Evolutionary conservation across 2,888 invertebrate genomes (phyloP), one percentile per base, ranked within the genome.

Genomic region (Endomychus coccineus): DNA sequence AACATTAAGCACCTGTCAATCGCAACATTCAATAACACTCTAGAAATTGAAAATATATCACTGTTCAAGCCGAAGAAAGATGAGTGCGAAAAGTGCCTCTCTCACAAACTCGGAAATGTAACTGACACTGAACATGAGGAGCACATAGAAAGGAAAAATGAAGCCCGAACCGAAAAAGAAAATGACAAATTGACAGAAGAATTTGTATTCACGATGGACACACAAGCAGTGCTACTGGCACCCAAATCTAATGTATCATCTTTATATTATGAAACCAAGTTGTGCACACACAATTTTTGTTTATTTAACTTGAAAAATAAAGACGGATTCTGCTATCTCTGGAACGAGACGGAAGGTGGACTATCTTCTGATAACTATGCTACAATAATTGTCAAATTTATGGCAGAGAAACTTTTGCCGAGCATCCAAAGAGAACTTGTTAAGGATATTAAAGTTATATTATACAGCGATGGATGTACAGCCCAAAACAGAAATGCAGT

Each of bases 21-120:
- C 24, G 27, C 45, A 13, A 23, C 43, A 22, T 47, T 44, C 33
- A 37, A 30, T 13, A 41, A 45, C 19, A 4, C 5, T 12, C 34
- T 44, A 10, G 39, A 39, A n/a, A 30, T 17, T 19, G 22, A 24
- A 13, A 43, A 43, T 34, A 31, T 45, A 15, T 34, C 35, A 17
- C 32, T 48, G 10, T 52, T 44, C 37, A 30, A 23, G 22, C 45
- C 50, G 2, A 52, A 48, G 32, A 52, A 52, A 38, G 31, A 31
- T 19, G 21, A 21, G 14, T 15, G 46, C 30, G 42, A n/a, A n/a
- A n/a, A n/a, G 2, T 36, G 36, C 10, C 1, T 10, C 10, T 16
- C 19, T 21, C n/a, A 42, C 41, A 5, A 31, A 31, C 13, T 34
- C 43, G 10, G 24, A 25, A 39, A 42, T 36, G n/a, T 42, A 14